A percentile compares a stretch with the other conserved stretches of the same genome.
phyloP scores from a whole-genome alignment of 2,113 vertebrate species.

The Hassar affinis region DNA sequence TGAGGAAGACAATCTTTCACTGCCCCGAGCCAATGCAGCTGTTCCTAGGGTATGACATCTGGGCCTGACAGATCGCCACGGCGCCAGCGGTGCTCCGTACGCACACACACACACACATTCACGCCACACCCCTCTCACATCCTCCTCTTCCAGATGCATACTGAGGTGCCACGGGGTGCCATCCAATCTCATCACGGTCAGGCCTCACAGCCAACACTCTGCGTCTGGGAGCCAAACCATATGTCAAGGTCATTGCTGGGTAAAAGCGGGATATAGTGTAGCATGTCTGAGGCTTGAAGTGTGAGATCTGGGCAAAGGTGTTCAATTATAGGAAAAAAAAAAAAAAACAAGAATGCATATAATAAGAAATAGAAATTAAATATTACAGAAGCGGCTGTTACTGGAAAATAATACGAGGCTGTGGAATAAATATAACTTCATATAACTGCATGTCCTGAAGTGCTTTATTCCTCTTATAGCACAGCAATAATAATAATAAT shows the following conservation, averaged over 20 bases:
- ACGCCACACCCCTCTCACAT: constrained; percentile 44
- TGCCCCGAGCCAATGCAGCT: constrained; percentile 62
- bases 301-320: neutral
- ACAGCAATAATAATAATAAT: neutral
- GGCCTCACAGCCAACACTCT: constrained; percentile 56
- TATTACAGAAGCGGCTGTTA: neutral
- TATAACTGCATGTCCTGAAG: neutral
- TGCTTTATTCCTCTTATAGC: neutral
- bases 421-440: neutral
- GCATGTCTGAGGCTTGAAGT: constrained; percentile 6
- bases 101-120: constrained; percentile 44
- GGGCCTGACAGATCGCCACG: constrained; percentile 54
- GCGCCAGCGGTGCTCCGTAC: constrained; percentile 51
- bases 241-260: constrained; percentile 54
- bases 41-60: constrained; percentile 62
- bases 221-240: constrained; percentile 50
- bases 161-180: constrained; percentile 59
- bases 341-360: neutral
- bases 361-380: neutral
- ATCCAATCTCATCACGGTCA: constrained; percentile 61
- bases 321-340: neutral
- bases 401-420: neutral
- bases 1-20: constrained; percentile 41
- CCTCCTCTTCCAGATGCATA: constrained; percentile 65
- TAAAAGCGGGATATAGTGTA: constrained; percentile 19